Percentiles rank a stretch among this genome's conserved stretches.
Conservation (phyloP, 2,797 vertebrate genomes). For the Oophaga sylvatica region DNA sequence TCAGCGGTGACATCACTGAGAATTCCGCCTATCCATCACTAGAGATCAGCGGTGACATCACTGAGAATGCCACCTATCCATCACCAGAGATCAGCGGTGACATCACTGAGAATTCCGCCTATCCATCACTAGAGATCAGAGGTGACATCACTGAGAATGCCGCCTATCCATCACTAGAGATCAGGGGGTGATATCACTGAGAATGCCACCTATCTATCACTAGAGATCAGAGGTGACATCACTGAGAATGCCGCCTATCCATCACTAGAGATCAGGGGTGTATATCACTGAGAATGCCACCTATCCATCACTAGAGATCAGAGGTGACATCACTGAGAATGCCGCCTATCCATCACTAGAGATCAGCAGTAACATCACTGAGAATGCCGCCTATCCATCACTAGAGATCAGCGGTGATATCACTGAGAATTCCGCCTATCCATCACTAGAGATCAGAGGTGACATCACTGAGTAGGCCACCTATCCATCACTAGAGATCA, state of each 20-base stretch:
- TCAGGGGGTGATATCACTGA: too few species aligned
- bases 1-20: too few species aligned
- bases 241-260: background rate
- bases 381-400: background rate
- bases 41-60: too few species aligned
- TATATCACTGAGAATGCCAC: background rate
- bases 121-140: background rate
- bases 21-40: too few species aligned
- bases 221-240: too few species aligned
- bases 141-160: background rate
- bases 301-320: background rate
- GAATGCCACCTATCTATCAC: too few species aligned
- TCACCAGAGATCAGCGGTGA: background rate
- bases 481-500: background rate
- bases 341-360: background rate
- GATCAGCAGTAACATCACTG: background rate
- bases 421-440: background rate
- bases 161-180: too few species aligned
- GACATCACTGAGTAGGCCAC: background rate
- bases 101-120: too few species aligned
- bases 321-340: background rate
- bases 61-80: background rate
- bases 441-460: background rate
- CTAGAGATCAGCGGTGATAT: background rate
- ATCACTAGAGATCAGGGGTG: background rate